phyloP scores from a whole-genome alignment of 2,113 vertebrate species.

The Gallinago media region DNA sequence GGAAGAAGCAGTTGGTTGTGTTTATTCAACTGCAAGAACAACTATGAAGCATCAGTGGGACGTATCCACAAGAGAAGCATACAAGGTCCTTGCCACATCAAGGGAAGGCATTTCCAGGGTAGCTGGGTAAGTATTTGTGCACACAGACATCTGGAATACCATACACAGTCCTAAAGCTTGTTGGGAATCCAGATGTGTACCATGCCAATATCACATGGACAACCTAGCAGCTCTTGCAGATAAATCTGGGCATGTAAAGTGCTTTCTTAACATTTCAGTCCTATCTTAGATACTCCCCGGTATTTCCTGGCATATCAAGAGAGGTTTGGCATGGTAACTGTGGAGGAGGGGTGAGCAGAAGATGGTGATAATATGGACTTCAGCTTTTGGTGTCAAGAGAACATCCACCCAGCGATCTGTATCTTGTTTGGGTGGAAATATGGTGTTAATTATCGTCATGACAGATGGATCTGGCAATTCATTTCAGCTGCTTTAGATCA shows the following conservation, averaged over 20 bases:
- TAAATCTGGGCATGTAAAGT: not conserved
- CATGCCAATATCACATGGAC: rapidly evolving
- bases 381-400: constrained; percentile 46
- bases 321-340: constrained; percentile 43
- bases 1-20: not conserved
- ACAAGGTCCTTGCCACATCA: not conserved
- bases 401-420: constrained; percentile 34
- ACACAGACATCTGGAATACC: constrained; percentile 7
- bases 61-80: not conserved
- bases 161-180: not conserved
- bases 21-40: not conserved
- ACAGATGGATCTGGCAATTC: constrained; percentile 55
- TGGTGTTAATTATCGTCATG: constrained; percentile 50
- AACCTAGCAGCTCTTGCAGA: not conserved
- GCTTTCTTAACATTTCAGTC: constrained; percentile 27
- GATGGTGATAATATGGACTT: constrained; percentile 1
- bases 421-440: constrained; percentile 55
- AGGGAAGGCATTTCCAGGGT: not conserved
- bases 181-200: not conserved
- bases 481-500: constrained; percentile 42
- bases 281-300: constrained; percentile 26
- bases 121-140: not conserved
- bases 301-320: constrained; percentile 67
- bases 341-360: constrained; percentile 16
- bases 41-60: not conserved